phyloP scores from a whole-genome alignment of 2,113 vertebrate species.

The Oxygymnocypris stewartii region DNA sequence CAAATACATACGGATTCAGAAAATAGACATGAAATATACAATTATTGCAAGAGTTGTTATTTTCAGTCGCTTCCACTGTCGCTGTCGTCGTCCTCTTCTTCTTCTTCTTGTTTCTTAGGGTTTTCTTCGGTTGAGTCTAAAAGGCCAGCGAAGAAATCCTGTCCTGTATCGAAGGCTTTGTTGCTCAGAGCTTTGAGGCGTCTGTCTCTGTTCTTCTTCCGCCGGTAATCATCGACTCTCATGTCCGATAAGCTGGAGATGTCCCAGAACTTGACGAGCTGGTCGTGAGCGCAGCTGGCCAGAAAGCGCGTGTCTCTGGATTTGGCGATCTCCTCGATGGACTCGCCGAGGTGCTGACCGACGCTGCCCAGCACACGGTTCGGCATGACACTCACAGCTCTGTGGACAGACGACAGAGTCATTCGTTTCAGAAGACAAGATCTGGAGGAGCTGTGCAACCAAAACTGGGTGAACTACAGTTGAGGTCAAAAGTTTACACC shows the following conservation, averaged over 20 bases:
- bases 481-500: too few species aligned
- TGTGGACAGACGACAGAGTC: constrained; percentile 53
- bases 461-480: too few species aligned
- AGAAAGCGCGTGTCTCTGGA: constrained; percentile 79
- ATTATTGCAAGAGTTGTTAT: not conserved
- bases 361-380: constrained; percentile 91
- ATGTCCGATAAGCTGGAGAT: constrained; percentile 72
- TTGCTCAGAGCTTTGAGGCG: constrained; percentile 81
- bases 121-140: constrained; percentile 57
- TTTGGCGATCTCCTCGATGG: constrained; percentile 84
- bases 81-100: constrained; percentile 57
- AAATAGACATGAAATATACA: not conserved
- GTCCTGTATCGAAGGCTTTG: constrained; percentile 80
- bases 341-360: constrained; percentile 88
- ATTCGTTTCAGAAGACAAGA: too few species aligned
- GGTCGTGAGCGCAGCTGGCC: constrained; percentile 89
- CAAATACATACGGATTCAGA: not conserved
- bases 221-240: constrained; percentile 85
- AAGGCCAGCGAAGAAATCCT: constrained; percentile 85
- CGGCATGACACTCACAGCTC: constrained; percentile 87
- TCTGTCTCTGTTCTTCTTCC: constrained; percentile 84
- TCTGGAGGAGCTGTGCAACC: too few species aligned
- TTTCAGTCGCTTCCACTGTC: constrained; percentile 57
- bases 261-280: constrained; percentile 95
- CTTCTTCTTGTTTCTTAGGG: constrained; percentile 1